These are phyloP conservation scores for Tauraco erythrolophus DNA, from an alignment of 2,113 vertebrate species.

Conservation along the genomic window DNA sequence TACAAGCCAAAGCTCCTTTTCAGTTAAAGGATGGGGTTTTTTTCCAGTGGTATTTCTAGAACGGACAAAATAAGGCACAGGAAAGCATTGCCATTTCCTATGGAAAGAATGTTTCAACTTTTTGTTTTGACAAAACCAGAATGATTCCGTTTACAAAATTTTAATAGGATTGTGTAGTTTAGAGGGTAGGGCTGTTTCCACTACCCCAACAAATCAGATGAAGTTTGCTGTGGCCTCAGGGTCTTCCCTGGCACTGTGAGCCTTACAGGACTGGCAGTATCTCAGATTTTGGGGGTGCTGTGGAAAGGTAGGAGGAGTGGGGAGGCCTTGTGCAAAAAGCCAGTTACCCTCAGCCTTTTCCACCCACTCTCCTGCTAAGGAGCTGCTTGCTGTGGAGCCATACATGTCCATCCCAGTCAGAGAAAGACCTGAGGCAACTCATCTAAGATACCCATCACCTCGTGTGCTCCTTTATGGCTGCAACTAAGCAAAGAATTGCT, in stretches of 20 bases:
- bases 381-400: neutral
- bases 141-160: neutral
- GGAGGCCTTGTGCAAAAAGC: neutral
- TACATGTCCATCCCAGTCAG: rapidly evolving
- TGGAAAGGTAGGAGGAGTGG: neutral
- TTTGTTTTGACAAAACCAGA: neutral
- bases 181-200: neutral
- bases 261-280: neutral
- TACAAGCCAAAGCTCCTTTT: neutral
- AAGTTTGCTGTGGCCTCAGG: neutral
- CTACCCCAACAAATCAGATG: neutral
- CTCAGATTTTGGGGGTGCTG: neutral
- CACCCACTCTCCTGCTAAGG: neutral
- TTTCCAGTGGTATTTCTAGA: neutral
- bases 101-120: neutral
- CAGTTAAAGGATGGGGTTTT: neutral
- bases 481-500: neutral
- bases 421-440: neutral
- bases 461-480: neutral
- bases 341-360: neutral
- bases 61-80: neutral
- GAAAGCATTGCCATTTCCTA: neutral
- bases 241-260: neutral
- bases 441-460: rapidly evolving
- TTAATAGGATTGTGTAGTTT: neutral